A percentile compares a stretch with the other conserved stretches of the same genome.
Evolutionary conservation across 2,888 invertebrate species (phyloP).

Genomic region (Tenthredo scrophulariae): DNA sequence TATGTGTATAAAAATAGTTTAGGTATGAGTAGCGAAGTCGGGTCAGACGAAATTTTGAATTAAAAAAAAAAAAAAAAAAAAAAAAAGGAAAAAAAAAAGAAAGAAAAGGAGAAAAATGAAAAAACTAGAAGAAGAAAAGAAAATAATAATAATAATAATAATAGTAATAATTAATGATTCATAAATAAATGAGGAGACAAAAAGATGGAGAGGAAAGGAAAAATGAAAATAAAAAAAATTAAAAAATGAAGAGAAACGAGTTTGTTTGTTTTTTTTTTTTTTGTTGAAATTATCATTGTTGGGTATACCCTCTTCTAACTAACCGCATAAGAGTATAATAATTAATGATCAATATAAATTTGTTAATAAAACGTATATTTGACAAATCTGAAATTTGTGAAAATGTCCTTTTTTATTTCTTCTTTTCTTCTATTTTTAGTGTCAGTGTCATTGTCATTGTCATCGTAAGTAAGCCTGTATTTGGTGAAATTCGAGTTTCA

Average conservation of each 20-base stretch:
- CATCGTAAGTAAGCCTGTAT: not conserved
- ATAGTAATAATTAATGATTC: no score
- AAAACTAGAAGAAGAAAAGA: no score
- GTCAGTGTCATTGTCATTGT: not conserved
- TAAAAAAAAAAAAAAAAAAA: not conserved
- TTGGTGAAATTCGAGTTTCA: not conserved
- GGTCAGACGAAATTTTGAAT: not conserved
- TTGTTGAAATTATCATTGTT: not conserved
- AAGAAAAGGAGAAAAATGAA: not conserved
- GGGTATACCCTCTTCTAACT: not conserved
- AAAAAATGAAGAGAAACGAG: not conserved
- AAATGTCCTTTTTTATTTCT: not conserved
- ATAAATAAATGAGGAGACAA: not conserved
- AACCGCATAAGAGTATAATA: not conserved
- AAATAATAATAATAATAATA: no score
- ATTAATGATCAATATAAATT: not conserved
- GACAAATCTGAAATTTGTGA: not conserved
- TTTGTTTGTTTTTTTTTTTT: not conserved
- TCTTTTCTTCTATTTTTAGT: not conserved
- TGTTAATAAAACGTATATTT: not conserved
- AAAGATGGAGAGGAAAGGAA: not conserved
- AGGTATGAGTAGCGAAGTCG: not conserved
- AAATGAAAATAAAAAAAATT: no score
- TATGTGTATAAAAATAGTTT: not conserved
- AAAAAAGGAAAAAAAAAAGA: not conserved